phyloP scores from a whole-genome alignment of 2,888 invertebrate genomes.

The Agonum fuliginosum region DNA sequence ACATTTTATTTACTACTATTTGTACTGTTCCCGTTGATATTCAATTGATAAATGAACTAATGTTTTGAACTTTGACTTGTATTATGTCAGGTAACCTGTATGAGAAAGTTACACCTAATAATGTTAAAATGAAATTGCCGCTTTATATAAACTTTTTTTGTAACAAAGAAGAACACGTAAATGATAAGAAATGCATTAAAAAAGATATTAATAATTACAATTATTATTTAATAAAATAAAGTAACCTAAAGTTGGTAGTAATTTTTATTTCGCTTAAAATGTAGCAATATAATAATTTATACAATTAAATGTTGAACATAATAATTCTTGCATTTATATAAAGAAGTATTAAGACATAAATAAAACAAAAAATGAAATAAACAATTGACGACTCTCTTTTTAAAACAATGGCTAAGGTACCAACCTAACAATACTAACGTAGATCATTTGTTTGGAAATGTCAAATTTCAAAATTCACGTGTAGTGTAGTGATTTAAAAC shows the following conservation, averaged over 20 bases:
- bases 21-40: background rate
- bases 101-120: background rate
- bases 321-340: too few relatives aligned
- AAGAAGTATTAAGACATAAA: too few relatives aligned
- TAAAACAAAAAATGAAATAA: background rate
- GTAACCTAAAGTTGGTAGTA: background rate
- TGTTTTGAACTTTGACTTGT: slow-evolving; percentile 22
- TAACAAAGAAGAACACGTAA: background rate
- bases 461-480: slow-evolving; percentile 17
- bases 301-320: too few relatives aligned
- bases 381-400: too few relatives aligned
- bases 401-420: background rate
- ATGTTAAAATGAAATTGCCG: background rate
- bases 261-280: background rate
- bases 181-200: background rate
- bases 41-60: slow-evolving; percentile 7
- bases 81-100: slow-evolving; percentile 23
- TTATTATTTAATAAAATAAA: background rate
- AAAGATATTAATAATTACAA: too few relatives aligned
- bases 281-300: too few relatives aligned
- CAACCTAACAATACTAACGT: background rate
- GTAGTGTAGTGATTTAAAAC: background rate
- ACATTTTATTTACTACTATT: slow-evolving; percentile 47
- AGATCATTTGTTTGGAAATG: background rate
- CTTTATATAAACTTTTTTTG: background rate